Evolutionary conservation across 2,888 invertebrate species (phyloP).

Genomic region (Habrosyne pyritoides): DNA sequence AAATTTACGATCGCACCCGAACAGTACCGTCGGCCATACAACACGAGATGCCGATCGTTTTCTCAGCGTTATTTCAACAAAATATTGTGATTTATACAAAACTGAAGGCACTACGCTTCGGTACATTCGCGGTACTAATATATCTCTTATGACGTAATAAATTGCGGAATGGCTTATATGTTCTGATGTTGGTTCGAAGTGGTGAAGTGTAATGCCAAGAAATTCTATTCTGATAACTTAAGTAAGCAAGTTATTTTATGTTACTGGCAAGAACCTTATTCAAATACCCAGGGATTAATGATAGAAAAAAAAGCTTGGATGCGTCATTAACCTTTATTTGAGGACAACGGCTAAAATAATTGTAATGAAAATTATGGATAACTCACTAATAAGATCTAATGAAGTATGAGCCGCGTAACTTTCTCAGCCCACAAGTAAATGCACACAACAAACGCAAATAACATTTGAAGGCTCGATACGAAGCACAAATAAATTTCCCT

Average conservation of each 20-base stretch:
- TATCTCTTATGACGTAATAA: slow-evolving; percentile 37
- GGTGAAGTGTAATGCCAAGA: background rate
- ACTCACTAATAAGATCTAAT: background rate
- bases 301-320: no score
- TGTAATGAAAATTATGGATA: background rate
- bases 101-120: slow-evolving; percentile 29
- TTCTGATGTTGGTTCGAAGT: background rate
- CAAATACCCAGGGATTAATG: no score
- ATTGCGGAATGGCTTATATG: slow-evolving; percentile 26
- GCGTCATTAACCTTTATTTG: no score
- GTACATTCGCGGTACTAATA: slow-evolving; percentile 41
- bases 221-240: background rate
- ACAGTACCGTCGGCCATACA: slow-evolving; percentile 54
- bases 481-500: slow-evolving; percentile 81
- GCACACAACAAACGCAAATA: slow-evolving; percentile 38
- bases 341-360: no score
- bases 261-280: no score
- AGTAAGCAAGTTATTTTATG: background rate
- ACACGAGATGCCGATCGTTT: slow-evolving; percentile 74
- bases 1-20: slow-evolving; percentile 81
- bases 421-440: background rate
- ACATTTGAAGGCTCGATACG: slow-evolving; percentile 47
- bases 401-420: background rate
- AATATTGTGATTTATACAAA: slow-evolving; percentile 80
- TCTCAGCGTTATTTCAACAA: slow-evolving; percentile 78